These are phyloP conservation scores for Irena cyanogastra DNA, from an alignment of 2,113 vertebrate species.

Conservation along the genomic window DNA sequence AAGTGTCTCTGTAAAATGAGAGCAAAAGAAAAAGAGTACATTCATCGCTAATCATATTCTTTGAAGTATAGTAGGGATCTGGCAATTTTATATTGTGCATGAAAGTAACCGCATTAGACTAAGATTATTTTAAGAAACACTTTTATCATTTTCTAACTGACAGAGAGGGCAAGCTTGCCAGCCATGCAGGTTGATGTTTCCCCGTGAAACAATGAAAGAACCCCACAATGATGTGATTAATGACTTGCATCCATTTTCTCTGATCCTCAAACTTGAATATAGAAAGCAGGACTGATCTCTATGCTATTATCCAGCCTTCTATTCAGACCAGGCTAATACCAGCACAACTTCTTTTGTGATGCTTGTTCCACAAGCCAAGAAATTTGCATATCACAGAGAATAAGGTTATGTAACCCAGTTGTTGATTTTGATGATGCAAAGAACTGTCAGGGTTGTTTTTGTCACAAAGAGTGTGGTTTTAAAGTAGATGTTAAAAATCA, in stretches of 20 bases:
- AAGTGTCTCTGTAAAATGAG: slow-evolving; percentile 18
- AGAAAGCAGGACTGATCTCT: slow-evolving; percentile 32
- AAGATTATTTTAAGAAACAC: slow-evolving; percentile 67
- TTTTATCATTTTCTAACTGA: slow-evolving; percentile 58
- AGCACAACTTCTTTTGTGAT: slow-evolving; percentile 20
- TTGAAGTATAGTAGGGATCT: slow-evolving; percentile 26
- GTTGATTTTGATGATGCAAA: not conserved
- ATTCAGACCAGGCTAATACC: slow-evolving; percentile 55
- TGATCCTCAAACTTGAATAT: slow-evolving; percentile 39
- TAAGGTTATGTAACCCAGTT: slow-evolving; percentile 36
- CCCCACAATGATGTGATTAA: slow-evolving; percentile 46
- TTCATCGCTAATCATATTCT: slow-evolving; percentile 52
- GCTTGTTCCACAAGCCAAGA: not conserved
- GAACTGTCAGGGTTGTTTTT: not conserved
- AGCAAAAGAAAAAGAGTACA: not conserved
- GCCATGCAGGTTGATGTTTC: slow-evolving; percentile 22
- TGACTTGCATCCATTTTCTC: slow-evolving; percentile 39
- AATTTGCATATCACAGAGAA: slow-evolving; percentile 51
- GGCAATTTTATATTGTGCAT: not conserved
- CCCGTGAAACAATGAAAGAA: slow-evolving; percentile 12
- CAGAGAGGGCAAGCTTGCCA: slow-evolving; percentile 15
- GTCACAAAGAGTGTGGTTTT: not conserved
- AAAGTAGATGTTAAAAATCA: not conserved
- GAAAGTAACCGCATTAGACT: slow-evolving; percentile 44
- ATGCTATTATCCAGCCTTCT: not conserved